A percentile compares a stretch with the other conserved stretches of the same genome.
Conservation (phyloP, 2,797 vertebrate species). For the Enteromius mattozi region DNA sequence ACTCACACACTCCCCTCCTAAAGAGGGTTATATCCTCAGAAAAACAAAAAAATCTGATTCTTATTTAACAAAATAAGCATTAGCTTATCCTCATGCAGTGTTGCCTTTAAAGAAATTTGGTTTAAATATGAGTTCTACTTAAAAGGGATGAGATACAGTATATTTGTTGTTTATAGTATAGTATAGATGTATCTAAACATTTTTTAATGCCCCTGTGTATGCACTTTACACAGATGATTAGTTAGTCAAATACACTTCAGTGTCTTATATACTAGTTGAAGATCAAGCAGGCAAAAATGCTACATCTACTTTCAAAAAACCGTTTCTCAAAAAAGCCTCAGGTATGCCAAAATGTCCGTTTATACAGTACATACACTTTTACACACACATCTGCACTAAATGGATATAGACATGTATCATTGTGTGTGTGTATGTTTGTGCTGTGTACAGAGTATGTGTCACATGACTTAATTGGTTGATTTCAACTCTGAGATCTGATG, state of each 20-base stretch:
- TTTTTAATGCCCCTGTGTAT: conserved; percentile 66
- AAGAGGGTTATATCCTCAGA: conserved; percentile 39
- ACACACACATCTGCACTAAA: conserved; percentile 49
- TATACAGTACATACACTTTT: conserved; percentile 61
- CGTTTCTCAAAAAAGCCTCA: conserved; percentile 37
- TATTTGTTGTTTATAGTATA: conserved; percentile 69
- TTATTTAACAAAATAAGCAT: conserved; percentile 68
- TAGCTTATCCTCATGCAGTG: conserved; percentile 79
- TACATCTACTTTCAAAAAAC: conserved; percentile 72
- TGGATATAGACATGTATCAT: conserved; percentile 55
- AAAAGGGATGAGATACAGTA: conserved; percentile 72
- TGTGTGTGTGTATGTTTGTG: conserved; percentile 55
- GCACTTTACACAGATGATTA: conserved; percentile 74
- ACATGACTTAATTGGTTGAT: conserved; percentile 24
- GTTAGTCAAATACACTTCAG: conserved; percentile 77
- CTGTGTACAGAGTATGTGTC: conserved; percentile 63
- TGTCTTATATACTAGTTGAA: conserved; percentile 75
- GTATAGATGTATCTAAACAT: conserved; percentile 74
- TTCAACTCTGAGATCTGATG: conserved; percentile 42
- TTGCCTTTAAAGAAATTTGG: conserved; percentile 71
- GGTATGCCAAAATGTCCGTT: conserved; percentile 52
- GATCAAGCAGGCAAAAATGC: conserved; percentile 78
- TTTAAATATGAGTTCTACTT: conserved; percentile 76
- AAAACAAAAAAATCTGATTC: conserved; percentile 43
- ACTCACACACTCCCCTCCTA: background rate